phyloP scores from a whole-genome alignment of 92 coral and sea anemone species.

The Hydrozoanthus gracilis region DNA sequence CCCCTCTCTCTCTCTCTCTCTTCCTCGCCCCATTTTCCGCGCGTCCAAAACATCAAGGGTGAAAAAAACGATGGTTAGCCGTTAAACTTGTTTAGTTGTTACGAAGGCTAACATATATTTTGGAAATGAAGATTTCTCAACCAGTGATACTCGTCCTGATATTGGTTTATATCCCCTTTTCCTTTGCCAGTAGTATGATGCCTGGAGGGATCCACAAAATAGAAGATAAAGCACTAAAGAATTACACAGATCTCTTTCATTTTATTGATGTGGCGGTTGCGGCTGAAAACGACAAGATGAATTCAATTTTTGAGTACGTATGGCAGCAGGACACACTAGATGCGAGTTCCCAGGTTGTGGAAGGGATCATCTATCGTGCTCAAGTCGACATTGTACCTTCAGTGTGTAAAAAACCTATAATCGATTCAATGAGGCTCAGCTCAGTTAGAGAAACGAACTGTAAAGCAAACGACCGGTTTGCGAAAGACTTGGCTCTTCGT shows the following conservation, averaged over 20 bases:
- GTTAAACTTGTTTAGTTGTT: no score
- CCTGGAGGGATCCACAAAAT: conserved; percentile 8
- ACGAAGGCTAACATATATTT: neutral
- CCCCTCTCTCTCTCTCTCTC: no score
- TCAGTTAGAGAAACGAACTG: conserved; percentile 6
- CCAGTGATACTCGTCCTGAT: neutral
- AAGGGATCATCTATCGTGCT: conserved; percentile 30
- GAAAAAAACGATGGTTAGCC: no score
- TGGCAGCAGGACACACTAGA: conserved; percentile 15
- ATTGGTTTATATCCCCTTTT: neutral
- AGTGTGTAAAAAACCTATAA: neutral
- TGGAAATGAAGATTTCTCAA: neutral
- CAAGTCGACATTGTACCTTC: conserved; percentile 32
- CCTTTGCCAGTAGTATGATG: neutral
- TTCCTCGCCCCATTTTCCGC: no score
- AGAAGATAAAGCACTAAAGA: neutral
- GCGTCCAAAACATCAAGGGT: no score
- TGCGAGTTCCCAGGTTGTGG: conserved; percentile 32
- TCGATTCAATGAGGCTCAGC: neutral
- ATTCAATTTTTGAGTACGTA: conserved; percentile 8
- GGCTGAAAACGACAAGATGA: conserved; percentile 17
- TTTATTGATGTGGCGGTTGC: conserved; percentile 26
- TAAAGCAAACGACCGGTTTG: neutral
- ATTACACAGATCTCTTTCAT: neutral
- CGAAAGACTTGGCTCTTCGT: neutral